Base-by-base conservation (phyloP, 2,113 vertebrate species). In the Microtus oregoni region DNA sequence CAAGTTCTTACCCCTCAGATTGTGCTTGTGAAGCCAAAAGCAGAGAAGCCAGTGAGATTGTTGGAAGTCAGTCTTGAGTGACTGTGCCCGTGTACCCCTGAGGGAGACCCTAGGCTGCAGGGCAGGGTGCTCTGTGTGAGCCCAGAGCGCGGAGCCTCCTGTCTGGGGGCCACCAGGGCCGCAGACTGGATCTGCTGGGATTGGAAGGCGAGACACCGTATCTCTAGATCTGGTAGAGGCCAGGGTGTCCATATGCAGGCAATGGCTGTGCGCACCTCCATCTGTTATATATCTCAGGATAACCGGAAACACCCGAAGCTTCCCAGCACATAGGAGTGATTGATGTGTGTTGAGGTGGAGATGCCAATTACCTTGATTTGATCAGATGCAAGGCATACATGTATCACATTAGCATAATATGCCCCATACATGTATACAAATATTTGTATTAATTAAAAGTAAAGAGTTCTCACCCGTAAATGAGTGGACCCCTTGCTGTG, bases 21-120 rank as follows among this genome's bases (percentile, higher is more conserved):
- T 91, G 90, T 91, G 38, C 87, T 95, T 95, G 86, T 41, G n/a
- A 86, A 95, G 97, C 92, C 97, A 94, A 95, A 96, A 82, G 91
- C 11, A 32, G 52, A 83, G 83, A 22, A 3, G 96, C 93, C 96
- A 38, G 81, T 86, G 76, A 41, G 68, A 92, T 97, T 95, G 94
- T 96, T n/a, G 4, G 1, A 67, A 32, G 86, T 92, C 96, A 87
- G 3, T 85, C 92, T 85, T 85, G 38, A 19, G 87, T 92, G 28
- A 70, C 55, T 68, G 85, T 77, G n/a, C 28, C 58, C 12, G 0
- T 73, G 52, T 10, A 4, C 24, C 44, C 35, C 32, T n/a, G 20
- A 15, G 44, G 44, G 41, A 67, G 61, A 35, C 44, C 5, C 47
- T 67, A 19, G 28, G 82, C 20, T 5, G 14, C 32, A 73, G 86